Evolutionary conservation across 2,797 vertebrate species (phyloP).

Genomic region (Gobionotothen gibberifrons): DNA sequence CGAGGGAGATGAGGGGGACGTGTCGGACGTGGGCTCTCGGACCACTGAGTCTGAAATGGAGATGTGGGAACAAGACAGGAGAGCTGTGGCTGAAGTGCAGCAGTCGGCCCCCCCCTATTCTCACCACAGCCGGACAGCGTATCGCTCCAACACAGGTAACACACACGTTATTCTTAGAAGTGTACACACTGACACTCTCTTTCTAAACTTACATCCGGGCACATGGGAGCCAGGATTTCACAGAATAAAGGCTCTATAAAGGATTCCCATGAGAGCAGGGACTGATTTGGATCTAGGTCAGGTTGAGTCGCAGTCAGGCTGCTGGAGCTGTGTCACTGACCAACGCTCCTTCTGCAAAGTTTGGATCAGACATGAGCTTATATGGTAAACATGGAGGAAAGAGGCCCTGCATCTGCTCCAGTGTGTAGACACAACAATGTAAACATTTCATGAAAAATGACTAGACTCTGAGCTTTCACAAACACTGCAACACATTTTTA

Average conservation of each 20-base stretch:
- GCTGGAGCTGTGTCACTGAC: conserved; percentile 21
- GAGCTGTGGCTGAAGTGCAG: conserved; percentile 81
- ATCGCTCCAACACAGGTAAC: conserved; percentile 87
- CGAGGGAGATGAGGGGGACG: conserved; percentile 94
- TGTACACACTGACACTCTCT: neutral
- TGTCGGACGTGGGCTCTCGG: conserved; percentile 95
- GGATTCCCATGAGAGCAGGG: conserved; percentile 29
- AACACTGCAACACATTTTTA: neutral
- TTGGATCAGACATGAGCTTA: conserved; percentile 11
- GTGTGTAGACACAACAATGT: conserved; percentile 7
- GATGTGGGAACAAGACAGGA: conserved; percentile 90
- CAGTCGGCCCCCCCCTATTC: conserved; percentile 82
- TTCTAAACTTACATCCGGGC: conserved; percentile 17
- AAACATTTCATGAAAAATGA: conserved; percentile 10
- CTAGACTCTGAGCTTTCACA: conserved; percentile 1
- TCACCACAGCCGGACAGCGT: conserved; percentile 82
- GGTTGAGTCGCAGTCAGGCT: conserved; percentile 30
- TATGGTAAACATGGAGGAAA: conserved; percentile 9
- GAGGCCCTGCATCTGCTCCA: neutral
- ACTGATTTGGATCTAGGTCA: conserved; percentile 65
- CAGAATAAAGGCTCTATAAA: conserved; percentile 25
- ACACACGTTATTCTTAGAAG: conserved; percentile 21
- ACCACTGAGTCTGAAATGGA: conserved; percentile 96
- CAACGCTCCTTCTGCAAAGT: neutral
- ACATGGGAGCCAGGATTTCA: conserved; percentile 22